These are phyloP conservation scores for Scaptomyza pallida DNA, from an alignment of 1,140 invertebrate species.

Conservation along the genomic window DNA sequence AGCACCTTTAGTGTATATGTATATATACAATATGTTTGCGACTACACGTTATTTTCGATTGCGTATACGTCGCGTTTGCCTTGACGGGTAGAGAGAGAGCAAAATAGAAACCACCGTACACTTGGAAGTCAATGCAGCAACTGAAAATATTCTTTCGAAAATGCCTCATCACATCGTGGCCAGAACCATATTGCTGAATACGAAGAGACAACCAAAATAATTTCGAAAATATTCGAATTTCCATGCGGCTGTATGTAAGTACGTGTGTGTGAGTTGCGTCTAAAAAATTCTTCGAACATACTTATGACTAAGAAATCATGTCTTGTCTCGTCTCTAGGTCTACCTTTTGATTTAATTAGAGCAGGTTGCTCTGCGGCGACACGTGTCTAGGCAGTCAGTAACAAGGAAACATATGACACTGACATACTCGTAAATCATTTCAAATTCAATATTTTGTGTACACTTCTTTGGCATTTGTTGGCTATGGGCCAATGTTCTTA, in stretches of 20 bases:
- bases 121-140: conserved; percentile 78
- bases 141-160: conserved; percentile 74
- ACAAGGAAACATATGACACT: conserved; percentile 12
- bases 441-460: no score
- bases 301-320: neutral
- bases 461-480: no score
- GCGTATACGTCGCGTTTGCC: conserved; percentile 74
- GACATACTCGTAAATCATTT: conserved; percentile 42
- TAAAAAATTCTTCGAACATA: conserved; percentile 42
- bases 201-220: conserved; percentile 39
- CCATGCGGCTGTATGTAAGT: conserved; percentile 47
- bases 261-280: conserved; percentile 53
- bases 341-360: conserved; percentile 64
- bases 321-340: conserved; percentile 37
- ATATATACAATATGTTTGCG: neutral
- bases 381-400: conserved; percentile 51
- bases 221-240: conserved; percentile 64
- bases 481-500: no score
- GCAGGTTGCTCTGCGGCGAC: conserved; percentile 29
- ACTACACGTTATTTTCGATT: conserved; percentile 40
- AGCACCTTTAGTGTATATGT: no score
- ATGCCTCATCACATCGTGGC: conserved; percentile 38
- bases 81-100: no score
- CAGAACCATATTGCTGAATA: conserved; percentile 55
- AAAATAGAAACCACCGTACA: conserved; percentile 50